phyloP scores from a whole-genome alignment of 2,888 invertebrate species.

The Prosopocoilus inquinatus region DNA sequence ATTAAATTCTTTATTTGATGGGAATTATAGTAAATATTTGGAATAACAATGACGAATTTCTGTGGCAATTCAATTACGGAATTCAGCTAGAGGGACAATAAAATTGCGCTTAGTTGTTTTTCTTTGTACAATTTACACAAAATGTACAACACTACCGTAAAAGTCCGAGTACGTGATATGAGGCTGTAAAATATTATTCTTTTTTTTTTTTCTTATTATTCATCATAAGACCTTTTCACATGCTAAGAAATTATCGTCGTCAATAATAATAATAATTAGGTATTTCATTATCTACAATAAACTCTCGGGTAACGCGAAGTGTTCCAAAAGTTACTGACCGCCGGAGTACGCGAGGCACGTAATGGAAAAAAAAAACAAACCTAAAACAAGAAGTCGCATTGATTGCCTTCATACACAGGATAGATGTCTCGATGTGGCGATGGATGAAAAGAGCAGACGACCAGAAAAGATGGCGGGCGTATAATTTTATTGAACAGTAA shows the following conservation, averaged over 20 bases:
- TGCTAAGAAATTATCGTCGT: constrained; percentile 26
- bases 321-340: constrained; percentile 24
- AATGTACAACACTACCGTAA: constrained; percentile 16
- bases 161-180: constrained; percentile 27
- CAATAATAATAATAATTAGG: no score
- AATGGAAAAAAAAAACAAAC: no score
- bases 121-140: constrained; percentile 6
- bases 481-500: no score
- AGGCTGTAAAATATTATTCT: constrained; percentile 28
- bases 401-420: no score
- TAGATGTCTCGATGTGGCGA: no score
- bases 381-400: no score
- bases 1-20: constrained; percentile 35
- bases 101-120: constrained; percentile 24
- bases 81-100: constrained; percentile 33
- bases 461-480: no score
- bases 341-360: no score
- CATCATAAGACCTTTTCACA: constrained; percentile 31
- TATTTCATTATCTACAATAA: constrained; percentile 30
- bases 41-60: constrained; percentile 34
- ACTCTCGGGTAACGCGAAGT: constrained; percentile 28
- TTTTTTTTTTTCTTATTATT: constrained; percentile 11
- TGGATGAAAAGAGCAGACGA: no score
- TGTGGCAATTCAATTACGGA: constrained; percentile 27
- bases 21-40: constrained; percentile 35